phyloP scores from a whole-genome alignment of 1,140 invertebrate genomes.

The Carposina sasakii region DNA sequence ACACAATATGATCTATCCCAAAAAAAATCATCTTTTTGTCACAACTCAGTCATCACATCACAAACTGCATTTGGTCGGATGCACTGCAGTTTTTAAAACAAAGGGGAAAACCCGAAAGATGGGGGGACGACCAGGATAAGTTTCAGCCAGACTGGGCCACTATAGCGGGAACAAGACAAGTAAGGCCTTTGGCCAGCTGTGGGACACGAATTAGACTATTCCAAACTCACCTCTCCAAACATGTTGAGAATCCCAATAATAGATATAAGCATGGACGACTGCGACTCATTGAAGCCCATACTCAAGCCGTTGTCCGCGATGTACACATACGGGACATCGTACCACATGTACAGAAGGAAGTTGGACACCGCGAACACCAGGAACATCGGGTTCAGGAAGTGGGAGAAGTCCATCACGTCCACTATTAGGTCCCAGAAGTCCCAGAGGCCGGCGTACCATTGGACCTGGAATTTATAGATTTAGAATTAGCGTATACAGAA shows the following conservation, averaged over 20 bases:
- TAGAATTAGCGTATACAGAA: too few species aligned
- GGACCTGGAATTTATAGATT: slow-evolving; percentile 60
- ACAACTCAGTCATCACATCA: too few species aligned
- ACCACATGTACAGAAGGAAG: slow-evolving; percentile 90
- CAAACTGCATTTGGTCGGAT: too few species aligned
- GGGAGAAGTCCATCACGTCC: slow-evolving; percentile 86
- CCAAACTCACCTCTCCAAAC: slow-evolving; percentile 84
- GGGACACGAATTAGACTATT: too few species aligned
- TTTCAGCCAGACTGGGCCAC: too few species aligned
- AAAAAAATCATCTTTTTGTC: too few species aligned
- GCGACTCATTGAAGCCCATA: slow-evolving; percentile 80
- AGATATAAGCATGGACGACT: slow-evolving; percentile 86
- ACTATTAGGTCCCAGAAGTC: slow-evolving; percentile 84
- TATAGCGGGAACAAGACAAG: too few species aligned
- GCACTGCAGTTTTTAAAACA: too few species aligned
- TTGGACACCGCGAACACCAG: slow-evolving; percentile 88
- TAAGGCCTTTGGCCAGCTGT: too few species aligned
- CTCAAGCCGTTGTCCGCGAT: slow-evolving; percentile 78
- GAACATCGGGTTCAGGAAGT: slow-evolving; percentile 83
- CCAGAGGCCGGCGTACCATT: slow-evolving; percentile 82
- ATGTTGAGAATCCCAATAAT: slow-evolving; percentile 91
- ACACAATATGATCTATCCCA: too few species aligned
- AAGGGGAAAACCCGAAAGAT: too few species aligned
- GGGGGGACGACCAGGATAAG: too few species aligned
- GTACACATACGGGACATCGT: slow-evolving; percentile 92